Evolutionary conservation across 2,888 invertebrate genomes (phyloP), one percentile per base, ranked within the genome.

Genomic region (Epinotia brunnichana): DNA sequence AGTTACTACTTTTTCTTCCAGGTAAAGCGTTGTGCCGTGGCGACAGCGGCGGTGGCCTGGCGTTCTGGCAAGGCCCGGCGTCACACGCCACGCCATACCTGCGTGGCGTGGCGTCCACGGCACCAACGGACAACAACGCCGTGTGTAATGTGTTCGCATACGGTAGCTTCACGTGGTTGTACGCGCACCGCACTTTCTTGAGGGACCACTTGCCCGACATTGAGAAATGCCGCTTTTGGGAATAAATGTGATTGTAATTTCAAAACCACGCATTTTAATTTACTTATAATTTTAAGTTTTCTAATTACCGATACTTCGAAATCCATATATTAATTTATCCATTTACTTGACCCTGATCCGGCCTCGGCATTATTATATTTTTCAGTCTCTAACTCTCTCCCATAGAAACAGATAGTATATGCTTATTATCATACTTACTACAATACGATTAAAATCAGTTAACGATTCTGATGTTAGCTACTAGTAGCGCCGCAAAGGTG

Each of bases 11-110:
- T 51, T 11, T 11, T 1, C 11, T 59, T 39, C 2, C 54, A 69
- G 69, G 69, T 13, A 69, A 60, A 54, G 53, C 69, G 0, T 61
- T 69, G 13, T 69, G 69, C 69, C 29, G 17, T 7, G 69, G 69
- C n/a, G 69, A 69, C 69, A 69, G 69, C 24, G 69, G 69, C 17
- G 69, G 69, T 41, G 69, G 69, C 7, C 54, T 69, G 4, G 54
- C 41, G 24, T 69, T 69, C 54, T 69, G 61, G 61, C 13, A 17
- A 0, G 69, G 61, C 1, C 24, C 29, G 3, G 41, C 69, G 24
- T 17, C 19, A 7, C 53, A 41, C 69, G 53, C 41, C 61, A 61
- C 61, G 39, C 69, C 69, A 4, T 24, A 61, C 41, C 61, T 69
- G 13, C 69, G 69, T 19, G 62, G 61, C 9, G n/a, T 69, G 13